These are phyloP conservation scores for Phocoena phocoena DNA, from an alignment of 2,113 vertebrate species.

Conservation along the genomic window DNA sequence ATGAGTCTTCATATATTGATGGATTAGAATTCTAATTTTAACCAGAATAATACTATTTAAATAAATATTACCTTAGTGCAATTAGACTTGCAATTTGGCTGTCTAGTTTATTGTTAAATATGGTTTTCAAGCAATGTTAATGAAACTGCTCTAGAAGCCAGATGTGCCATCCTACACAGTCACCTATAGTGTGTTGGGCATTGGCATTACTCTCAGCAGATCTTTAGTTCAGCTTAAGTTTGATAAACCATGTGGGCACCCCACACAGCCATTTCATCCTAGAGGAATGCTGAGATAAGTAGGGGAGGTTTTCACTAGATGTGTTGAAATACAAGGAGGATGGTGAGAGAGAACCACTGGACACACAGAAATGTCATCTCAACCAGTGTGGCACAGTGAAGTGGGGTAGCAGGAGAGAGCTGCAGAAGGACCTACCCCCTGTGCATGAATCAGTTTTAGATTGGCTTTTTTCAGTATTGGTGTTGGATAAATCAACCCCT, in stretches of 20 bases:
- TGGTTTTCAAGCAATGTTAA: not conserved
- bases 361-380: not conserved
- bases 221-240: constrained; percentile 35
- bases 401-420: not conserved
- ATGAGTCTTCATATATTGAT: not conserved
- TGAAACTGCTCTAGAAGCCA: constrained; percentile 21
- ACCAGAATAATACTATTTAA: not conserved
- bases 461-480: not conserved
- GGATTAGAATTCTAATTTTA: constrained; percentile 29
- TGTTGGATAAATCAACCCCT: not conserved
- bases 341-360: not conserved
- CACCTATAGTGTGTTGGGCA: not conserved
- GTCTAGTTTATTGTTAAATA: constrained; percentile 28
- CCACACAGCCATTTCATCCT: not conserved
- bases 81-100: not conserved
- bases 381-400: not conserved
- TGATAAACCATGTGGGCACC: not conserved
- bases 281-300: not conserved
- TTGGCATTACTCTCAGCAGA: constrained; percentile 5
- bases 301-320: not conserved
- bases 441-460: not conserved
- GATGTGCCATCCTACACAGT: not conserved
- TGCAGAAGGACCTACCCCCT: not conserved
- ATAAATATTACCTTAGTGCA: not conserved
- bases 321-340: not conserved